Evolutionary conservation across 1,140 invertebrate species (phyloP).

Genomic region (Lysiphlebus fabarum): DNA sequence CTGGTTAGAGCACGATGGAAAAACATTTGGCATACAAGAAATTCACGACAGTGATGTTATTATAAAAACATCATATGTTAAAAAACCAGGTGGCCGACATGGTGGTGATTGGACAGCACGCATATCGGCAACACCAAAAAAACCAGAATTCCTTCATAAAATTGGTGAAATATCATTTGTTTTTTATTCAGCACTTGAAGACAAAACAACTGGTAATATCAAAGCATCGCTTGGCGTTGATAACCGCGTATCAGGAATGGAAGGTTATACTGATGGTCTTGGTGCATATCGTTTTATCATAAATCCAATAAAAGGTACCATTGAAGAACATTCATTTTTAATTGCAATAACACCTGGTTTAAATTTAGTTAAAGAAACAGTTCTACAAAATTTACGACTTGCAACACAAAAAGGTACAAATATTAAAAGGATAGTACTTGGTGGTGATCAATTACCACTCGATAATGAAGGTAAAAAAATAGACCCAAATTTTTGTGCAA

Average conservation of each 20-base stretch:
- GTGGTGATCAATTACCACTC: conserved; percentile 60
- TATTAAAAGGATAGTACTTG: conserved; percentile 62
- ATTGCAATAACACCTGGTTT: conserved; percentile 70
- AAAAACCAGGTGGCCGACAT: conserved; percentile 70
- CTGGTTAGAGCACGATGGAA: conserved; percentile 91
- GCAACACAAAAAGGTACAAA: conserved; percentile 58
- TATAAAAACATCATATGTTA: conserved; percentile 86
- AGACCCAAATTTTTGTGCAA: conserved; percentile 79
- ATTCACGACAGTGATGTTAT: conserved; percentile 77
- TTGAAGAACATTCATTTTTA: conserved; percentile 71
- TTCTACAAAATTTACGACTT: conserved; percentile 65
- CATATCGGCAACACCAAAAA: conserved; percentile 64
- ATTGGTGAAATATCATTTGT: conserved; percentile 65
- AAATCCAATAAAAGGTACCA: conserved; percentile 53
- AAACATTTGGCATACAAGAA: conserved; percentile 87
- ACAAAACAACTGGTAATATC: conserved; percentile 63
- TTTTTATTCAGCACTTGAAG: conserved; percentile 76
- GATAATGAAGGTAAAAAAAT: conserved; percentile 52
- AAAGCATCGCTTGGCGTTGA: conserved; percentile 58
- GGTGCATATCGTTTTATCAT: conserved; percentile 70
- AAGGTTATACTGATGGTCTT: conserved; percentile 73
- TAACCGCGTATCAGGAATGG: conserved; percentile 64
- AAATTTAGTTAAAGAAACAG: conserved; percentile 74
- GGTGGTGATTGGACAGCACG: conserved; percentile 92
- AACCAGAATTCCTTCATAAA: conserved; percentile 29